Percentiles rank a stretch among this genome's conserved stretches.
Evolutionary conservation across 2,113 vertebrate genomes (phyloP).

Genomic region (Corydoras maculifer): DNA sequence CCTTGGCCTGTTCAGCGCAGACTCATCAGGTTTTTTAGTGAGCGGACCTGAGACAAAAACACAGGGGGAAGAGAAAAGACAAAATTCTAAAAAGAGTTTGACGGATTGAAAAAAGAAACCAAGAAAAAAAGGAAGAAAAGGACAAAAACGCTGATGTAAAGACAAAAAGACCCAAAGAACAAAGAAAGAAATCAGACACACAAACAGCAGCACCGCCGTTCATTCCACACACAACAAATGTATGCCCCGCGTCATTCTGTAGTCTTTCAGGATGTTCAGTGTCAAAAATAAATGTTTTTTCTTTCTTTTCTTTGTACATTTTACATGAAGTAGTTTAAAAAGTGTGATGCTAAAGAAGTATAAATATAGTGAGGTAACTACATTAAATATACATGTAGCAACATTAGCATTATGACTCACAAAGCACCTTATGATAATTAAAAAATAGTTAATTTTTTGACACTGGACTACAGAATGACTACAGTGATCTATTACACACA

Average conservation of each 20-base stretch:
- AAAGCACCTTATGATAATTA: too few species aligned
- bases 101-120: constrained; percentile 42
- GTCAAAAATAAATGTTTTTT: too few species aligned
- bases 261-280: too few species aligned
- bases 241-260: too few species aligned
- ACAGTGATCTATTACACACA: not conserved
- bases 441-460: too few species aligned
- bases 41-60: constrained; percentile 78
- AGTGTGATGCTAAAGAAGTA: too few species aligned
- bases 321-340: too few species aligned
- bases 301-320: too few species aligned
- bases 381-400: too few species aligned
- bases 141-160: constrained; percentile 23
- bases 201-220: constrained; percentile 18
- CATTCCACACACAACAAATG: constrained; percentile 11
- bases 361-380: too few species aligned
- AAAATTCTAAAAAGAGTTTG: constrained; percentile 51
- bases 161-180: constrained; percentile 31
- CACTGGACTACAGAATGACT: too few species aligned
- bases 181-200: constrained; percentile 19
- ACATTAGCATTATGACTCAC: too few species aligned
- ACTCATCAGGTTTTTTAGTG: constrained; percentile 80
- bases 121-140: constrained; percentile 34
- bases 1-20: constrained; percentile 70
- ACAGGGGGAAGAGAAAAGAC: constrained; percentile 56